These are phyloP conservation scores for Periophthalmus modestus DNA, from an alignment of 2,113 vertebrate genomes.

Conservation along the genomic window DNA sequence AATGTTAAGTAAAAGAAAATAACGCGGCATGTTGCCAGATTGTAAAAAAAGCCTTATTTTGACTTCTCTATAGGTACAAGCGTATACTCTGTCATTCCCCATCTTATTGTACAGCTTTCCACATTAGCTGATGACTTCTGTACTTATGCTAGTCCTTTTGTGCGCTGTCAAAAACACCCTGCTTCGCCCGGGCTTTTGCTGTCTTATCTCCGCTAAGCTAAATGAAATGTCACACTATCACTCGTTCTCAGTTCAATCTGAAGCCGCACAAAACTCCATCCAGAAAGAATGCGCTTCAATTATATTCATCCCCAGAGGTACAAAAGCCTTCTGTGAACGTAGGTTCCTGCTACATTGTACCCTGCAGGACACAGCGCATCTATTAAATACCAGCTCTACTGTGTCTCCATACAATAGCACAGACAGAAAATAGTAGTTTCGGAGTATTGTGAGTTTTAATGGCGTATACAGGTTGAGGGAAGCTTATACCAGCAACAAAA, in stretches of 20 bases:
- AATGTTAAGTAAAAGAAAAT: no score
- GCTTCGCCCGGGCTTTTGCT: conserved; percentile 52
- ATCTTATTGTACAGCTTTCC: conserved; percentile 21
- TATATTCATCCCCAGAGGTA: conserved; percentile 51
- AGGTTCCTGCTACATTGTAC: conserved; percentile 49
- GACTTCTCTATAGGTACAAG: not conserved
- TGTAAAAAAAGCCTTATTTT: not conserved
- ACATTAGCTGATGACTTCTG: conserved; percentile 24
- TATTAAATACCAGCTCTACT: conserved; percentile 46
- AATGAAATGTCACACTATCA: conserved; percentile 54
- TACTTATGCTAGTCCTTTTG: conserved; percentile 14
- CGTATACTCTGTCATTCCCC: not conserved
- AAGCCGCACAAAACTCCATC: conserved; percentile 30
- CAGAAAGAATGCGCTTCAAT: conserved; percentile 49
- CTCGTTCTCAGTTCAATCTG: conserved; percentile 25
- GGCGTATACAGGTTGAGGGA: conserved; percentile 35
- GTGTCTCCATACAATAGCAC: conserved; percentile 36
- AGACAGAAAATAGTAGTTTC: conserved; percentile 38
- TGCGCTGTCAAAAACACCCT: conserved; percentile 26
- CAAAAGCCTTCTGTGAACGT: conserved; percentile 46
- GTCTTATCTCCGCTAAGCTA: conserved; percentile 50
- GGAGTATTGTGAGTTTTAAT: conserved; percentile 57
- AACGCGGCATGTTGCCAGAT: no score
- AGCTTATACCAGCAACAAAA: conserved; percentile 42
- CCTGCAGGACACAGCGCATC: conserved; percentile 42